phyloP scores from a whole-genome alignment of 2,113 vertebrate genomes.

The Phrynosoma blainvillii region DNA sequence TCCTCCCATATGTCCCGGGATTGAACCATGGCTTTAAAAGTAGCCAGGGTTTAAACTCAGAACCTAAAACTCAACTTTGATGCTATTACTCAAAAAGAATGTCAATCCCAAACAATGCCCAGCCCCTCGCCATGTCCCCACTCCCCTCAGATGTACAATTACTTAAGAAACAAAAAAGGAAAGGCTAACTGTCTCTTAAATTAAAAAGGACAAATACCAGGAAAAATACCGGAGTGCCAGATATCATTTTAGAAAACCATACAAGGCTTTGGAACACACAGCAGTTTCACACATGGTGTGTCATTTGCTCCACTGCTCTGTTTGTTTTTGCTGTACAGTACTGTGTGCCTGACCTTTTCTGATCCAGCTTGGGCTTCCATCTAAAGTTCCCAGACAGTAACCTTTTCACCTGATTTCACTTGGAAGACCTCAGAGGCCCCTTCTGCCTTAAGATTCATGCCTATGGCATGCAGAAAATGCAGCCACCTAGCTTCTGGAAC shows the following conservation, averaged over 20 bases:
- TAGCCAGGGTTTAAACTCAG: not conserved
- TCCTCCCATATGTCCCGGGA: not conserved
- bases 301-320: constrained; percentile 31
- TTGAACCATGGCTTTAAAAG: not conserved
- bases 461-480: constrained; percentile 58
- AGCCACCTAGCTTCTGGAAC: constrained; percentile 49
- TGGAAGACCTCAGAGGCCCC: constrained; percentile 46
- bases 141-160: not conserved
- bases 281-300: constrained; percentile 52
- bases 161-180: not conserved
- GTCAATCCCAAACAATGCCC: accelerated
- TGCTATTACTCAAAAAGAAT: not conserved
- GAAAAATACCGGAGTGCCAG: not conserved
- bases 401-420: constrained; percentile 49
- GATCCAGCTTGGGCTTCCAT: constrained; percentile 32
- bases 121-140: accelerated
- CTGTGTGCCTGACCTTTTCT: constrained; percentile 42
- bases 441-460: constrained; percentile 58
- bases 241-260: constrained; percentile 40
- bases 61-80: not conserved
- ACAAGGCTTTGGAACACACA: constrained; percentile 36
- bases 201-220: constrained; percentile 13
- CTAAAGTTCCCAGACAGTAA: constrained; percentile 51
- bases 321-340: constrained; percentile 57
- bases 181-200: not conserved